A percentile compares a stretch with the other conserved stretches of the same genome.
Conservation (phyloP, 2,797 vertebrate species). For the Avahi laniger region DNA sequence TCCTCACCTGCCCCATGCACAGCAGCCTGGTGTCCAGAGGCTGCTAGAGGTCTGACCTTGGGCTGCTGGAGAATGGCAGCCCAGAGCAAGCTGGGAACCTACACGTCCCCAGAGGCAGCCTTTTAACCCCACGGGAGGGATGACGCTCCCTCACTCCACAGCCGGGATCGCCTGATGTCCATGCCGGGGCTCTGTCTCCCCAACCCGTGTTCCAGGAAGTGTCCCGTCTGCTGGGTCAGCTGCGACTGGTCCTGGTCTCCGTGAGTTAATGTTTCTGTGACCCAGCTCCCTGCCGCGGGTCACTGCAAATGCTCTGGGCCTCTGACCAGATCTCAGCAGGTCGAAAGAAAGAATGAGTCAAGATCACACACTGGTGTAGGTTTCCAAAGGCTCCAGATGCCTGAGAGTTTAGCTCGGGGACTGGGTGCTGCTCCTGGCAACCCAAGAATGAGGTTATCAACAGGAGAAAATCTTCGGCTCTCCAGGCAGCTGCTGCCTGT, state of each 20-base stretch:
- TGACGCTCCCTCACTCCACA: not conserved
- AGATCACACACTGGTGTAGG: constrained; percentile 32
- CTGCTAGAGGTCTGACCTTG: not conserved
- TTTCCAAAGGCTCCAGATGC: constrained; percentile 40
- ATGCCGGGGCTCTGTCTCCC: not conserved
- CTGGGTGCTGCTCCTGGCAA: constrained; percentile 41
- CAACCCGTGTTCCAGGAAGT: not conserved
- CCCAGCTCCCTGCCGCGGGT: constrained; percentile 8
- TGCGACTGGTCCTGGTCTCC: constrained; percentile 13
- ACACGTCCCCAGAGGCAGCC: too few species aligned
- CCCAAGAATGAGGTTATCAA: constrained; percentile 48
- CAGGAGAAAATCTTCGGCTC: constrained; percentile 35
- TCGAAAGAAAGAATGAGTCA: constrained; percentile 38
- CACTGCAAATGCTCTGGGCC: constrained; percentile 50
- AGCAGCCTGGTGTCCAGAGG: not conserved
- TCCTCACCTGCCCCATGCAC: constrained; percentile 14
- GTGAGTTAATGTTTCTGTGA: constrained; percentile 23
- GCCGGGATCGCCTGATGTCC: not conserved
- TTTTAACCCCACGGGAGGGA: fast-evolving
- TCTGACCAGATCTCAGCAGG: not conserved
- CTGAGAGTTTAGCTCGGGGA: constrained; percentile 55
- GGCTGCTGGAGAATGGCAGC: not conserved
- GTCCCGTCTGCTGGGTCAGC: not conserved
- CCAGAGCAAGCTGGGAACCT: not conserved
- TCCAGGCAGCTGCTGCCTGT: not conserved